Evolutionary conservation across 2,113 vertebrate species (phyloP), one percentile per base, ranked within the genome.

Genomic region (Vulpes lagopus): DNA sequence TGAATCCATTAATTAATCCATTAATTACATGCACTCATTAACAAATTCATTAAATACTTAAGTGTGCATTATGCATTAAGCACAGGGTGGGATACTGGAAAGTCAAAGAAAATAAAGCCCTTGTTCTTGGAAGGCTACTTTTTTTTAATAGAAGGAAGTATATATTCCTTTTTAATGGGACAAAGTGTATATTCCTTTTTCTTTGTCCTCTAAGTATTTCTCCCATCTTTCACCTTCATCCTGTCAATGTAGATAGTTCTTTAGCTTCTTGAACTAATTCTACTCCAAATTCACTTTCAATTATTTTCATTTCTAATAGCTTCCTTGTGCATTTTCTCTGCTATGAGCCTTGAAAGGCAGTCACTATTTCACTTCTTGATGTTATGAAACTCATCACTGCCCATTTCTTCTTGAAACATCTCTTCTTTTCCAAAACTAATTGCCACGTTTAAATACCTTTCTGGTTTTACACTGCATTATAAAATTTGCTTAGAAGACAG

Each of bases 1-100:
- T 85, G 87, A 65, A 60, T 86, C 89, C 64, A 92, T 88, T 84
- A 94, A 97, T 90, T 92, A 94, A 94, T 74, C 22, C 38, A 94
- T 89, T 97, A 92, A 89, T 94, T 91, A 95, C 69, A 78, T 88
- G 12, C 0, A 27, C 16, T 84, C 51, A 79, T 79, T 93, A 62
- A 97, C 67, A 76, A 97, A 85, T 67, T 82, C 32, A 92, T 91
- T 87, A 95, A 78, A 57, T 60, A 91, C 30, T 59, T 51, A 93
- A 43, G 7, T 15, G 32, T 43, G 32, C 57, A 62, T 51, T 71
- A 57, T 32, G 82, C 23, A 35, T 30, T 11, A 89, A 96, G 53
- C 78, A 89, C 76, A 88, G 49, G 17, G 30, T 16, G 82, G 55
- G 65, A 88, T 79, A 79, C 67, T 59, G 35, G 19, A 11, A 76